Evolutionary conservation across 2,797 vertebrate genomes (phyloP).

Genomic region (Rhinatrema bivittatum): DNA sequence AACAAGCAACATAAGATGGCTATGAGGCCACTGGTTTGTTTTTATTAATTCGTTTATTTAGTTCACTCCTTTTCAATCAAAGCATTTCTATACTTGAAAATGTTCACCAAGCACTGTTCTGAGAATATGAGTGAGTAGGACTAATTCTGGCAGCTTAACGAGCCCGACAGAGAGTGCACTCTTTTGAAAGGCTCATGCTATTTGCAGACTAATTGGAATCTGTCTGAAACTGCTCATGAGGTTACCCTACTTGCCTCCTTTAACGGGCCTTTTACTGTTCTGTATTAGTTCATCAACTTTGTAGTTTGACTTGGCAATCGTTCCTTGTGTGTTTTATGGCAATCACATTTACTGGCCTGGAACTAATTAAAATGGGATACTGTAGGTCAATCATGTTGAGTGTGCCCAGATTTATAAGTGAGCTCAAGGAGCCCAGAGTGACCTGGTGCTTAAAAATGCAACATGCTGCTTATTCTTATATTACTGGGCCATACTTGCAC

Average conservation of each 20-base stretch:
- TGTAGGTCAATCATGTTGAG: conserved; percentile 57
- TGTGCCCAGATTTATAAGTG: conserved; percentile 51
- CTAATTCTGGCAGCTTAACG: conserved; percentile 1
- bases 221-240: conserved; percentile 12
- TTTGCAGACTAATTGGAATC: too few species aligned
- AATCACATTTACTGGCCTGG: conserved; percentile 49
- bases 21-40: too few species aligned
- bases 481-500: conserved; percentile 29
- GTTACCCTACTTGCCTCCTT: conserved; percentile 39
- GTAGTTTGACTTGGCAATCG: conserved; percentile 59
- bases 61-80: too few species aligned
- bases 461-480: conserved; percentile 16
- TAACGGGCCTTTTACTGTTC: conserved; percentile 42
- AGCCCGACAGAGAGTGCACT: neutral
- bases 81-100: too few species aligned
- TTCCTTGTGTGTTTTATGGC: conserved; percentile 43
- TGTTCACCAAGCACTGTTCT: neutral
- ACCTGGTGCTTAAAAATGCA: conserved; percentile 37
- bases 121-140: neutral
- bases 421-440: conserved; percentile 30
- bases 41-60: too few species aligned
- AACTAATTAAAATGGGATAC: conserved; percentile 68
- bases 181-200: conserved; percentile 4
- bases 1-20: too few species aligned
- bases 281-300: conserved; percentile 41